Conservation (phyloP, 2,113 vertebrate species). For the Hydropotes inermis region DNA sequence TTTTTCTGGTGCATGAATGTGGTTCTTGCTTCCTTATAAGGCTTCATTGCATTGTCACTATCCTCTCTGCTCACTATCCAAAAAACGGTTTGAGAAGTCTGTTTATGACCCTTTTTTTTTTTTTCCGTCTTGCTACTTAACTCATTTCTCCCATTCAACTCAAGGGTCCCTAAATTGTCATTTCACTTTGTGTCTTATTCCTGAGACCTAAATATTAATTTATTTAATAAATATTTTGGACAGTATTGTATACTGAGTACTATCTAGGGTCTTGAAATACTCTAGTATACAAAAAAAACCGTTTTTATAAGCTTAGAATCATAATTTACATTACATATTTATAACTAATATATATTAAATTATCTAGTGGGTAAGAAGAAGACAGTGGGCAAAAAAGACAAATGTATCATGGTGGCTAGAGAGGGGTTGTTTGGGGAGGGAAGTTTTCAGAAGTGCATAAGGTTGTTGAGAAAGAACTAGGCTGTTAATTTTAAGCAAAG, state of each 20-base stretch:
- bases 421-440: neutral
- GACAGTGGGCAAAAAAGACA: neutral
- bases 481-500: neutral
- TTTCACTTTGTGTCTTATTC: neutral
- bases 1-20: rapidly evolving
- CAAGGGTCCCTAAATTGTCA: neutral
- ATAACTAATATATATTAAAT: neutral
- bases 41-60: neutral
- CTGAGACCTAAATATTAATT: neutral
- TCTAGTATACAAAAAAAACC: neutral
- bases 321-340: neutral
- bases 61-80: neutral
- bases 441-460: neutral
- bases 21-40: neutral
- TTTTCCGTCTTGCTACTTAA: neutral
- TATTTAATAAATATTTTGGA: neutral
- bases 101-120: neutral
- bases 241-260: neutral
- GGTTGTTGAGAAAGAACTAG: neutral
- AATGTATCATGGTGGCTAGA: neutral
- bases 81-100: neutral
- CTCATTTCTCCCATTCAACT: neutral
- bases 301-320: neutral
- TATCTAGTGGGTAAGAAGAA: neutral
- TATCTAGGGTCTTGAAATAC: neutral